These are phyloP conservation scores for Zapus hudsonius DNA, from an alignment of 2,113 vertebrate genomes.

Conservation along the genomic window DNA sequence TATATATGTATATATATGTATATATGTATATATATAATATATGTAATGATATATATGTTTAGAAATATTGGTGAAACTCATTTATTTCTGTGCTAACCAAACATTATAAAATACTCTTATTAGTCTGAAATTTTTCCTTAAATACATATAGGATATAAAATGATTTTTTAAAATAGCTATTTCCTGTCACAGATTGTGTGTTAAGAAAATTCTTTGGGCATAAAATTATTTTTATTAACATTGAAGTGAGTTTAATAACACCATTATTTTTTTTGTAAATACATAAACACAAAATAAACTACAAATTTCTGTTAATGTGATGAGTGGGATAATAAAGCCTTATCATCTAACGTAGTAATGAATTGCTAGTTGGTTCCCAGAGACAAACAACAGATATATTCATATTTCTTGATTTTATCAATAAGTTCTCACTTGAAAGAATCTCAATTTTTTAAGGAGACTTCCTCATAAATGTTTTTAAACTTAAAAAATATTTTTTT, in stretches of 20 bases:
- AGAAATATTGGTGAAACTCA: no score
- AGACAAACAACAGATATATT: not conserved
- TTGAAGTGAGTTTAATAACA: not conserved
- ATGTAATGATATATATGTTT: no score
- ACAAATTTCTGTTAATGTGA: not conserved
- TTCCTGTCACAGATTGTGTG: not conserved
- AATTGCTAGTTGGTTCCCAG: not conserved
- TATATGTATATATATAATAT: no score
- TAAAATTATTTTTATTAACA: not conserved
- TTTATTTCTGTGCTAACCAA: no score
- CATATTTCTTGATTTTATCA: not conserved
- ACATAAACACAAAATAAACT: not conserved
- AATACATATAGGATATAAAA: not conserved
- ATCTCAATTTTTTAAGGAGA: not conserved
- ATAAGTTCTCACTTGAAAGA: not conserved
- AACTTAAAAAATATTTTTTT: no score
- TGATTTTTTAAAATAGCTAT: not conserved
- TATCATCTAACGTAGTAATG: not conserved
- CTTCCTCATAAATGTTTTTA: not conserved
- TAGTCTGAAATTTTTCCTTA: conserved; percentile 19
- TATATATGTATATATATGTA: no score
- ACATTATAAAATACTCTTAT: not conserved
- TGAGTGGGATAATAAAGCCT: not conserved
- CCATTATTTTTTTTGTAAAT: not conserved
- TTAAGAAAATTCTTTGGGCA: conserved; percentile 12